These are phyloP conservation scores for Cliona cf. orientalis DNA, from an alignment of 37 sponge, comb jelly and placozoan genomes.

Conservation along the genomic window DNA sequence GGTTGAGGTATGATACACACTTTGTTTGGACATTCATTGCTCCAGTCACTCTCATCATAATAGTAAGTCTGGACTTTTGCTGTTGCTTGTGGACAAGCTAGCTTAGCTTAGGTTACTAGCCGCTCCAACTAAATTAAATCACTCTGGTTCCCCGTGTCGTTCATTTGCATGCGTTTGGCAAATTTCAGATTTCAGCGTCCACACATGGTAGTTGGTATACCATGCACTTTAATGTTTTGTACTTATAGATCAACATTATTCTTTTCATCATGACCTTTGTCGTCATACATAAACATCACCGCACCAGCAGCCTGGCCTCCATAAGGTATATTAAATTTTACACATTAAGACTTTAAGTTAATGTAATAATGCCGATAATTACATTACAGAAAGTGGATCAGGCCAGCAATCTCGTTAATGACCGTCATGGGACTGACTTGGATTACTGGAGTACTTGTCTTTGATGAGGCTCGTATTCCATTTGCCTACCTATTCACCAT, in stretches of 20 bases:
- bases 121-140: no score
- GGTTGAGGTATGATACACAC: slow-evolving; percentile 29
- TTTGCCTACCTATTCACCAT: neutral
- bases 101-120: no score
- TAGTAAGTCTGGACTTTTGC: neutral
- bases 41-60: slow-evolving; percentile 53
- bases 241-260: neutral
- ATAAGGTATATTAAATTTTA: no score
- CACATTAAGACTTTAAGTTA: neutral
- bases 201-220: no score
- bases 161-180: no score
- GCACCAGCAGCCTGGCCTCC: no score
- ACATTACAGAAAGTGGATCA: neutral
- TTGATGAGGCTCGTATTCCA: neutral
- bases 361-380: neutral
- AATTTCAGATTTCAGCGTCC: no score
- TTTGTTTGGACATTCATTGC: slow-evolving; percentile 56
- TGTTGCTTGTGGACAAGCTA: no score
- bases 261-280: neutral
- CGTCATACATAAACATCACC: neutral
- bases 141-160: no score
- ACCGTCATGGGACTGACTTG: neutral
- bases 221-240: no score
- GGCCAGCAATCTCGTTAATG: neutral
- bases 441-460: neutral